phyloP scores from a whole-genome alignment of 2,797 vertebrate species.

The Lithobates pipiens region DNA sequence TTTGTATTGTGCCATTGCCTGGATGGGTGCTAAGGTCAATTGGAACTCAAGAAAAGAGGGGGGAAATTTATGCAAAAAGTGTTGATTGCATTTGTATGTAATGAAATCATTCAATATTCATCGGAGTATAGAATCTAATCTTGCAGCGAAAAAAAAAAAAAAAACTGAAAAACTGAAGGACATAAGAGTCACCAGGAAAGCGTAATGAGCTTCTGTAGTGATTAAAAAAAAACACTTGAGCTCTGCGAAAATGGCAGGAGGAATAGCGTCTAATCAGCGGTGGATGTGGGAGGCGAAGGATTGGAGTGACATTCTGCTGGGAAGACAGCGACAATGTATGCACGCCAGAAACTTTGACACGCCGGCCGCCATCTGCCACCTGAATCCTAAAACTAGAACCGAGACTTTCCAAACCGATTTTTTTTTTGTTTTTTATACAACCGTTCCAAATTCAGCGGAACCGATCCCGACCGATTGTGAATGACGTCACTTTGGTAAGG shows the following conservation, averaged over 20 bases:
- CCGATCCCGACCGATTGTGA: no score
- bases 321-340: slow-evolving; percentile 78
- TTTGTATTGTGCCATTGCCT: slow-evolving; percentile 82
- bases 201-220: slow-evolving; percentile 88
- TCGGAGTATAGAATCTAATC: slow-evolving; percentile 86
- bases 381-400: slow-evolving; percentile 73
- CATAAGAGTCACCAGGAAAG: slow-evolving; percentile 85
- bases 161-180: slow-evolving; percentile 78
- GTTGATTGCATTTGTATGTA: slow-evolving; percentile 89
- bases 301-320: slow-evolving; percentile 79
- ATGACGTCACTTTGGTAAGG: no score
- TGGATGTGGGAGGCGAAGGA: slow-evolving; percentile 82
- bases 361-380: slow-evolving; percentile 69
- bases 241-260: slow-evolving; percentile 81
- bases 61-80: slow-evolving; percentile 86
- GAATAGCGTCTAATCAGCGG: slow-evolving; percentile 89
- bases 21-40: slow-evolving; percentile 84
- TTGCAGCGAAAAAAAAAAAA: slow-evolving; percentile 69
- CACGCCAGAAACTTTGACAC: slow-evolving; percentile 76
- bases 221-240: slow-evolving; percentile 87
- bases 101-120: slow-evolving; percentile 90
- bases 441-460: no score
- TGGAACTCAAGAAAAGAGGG: slow-evolving; percentile 85
- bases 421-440: no score
- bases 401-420: slow-evolving; percentile 74